Base-by-base conservation (phyloP, 2,888 invertebrate genomes). In the Hymenopus coronatus region DNA sequence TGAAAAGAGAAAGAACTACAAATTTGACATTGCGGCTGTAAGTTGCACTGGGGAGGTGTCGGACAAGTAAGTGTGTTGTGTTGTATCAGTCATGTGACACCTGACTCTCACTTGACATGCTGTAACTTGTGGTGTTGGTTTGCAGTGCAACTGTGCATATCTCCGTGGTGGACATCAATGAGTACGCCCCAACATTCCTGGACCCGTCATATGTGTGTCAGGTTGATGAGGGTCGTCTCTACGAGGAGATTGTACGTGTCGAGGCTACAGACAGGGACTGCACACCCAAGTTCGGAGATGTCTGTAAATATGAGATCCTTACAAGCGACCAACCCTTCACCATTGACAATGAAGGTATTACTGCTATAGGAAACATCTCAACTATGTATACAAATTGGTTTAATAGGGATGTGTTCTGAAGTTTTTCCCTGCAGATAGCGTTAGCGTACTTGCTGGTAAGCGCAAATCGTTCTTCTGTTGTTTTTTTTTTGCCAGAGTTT, bases 281-380 rank as follows among this genome's bases (percentile, higher is more conserved):
- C 93, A 98, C 98, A n/a, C 98, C 98, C 83, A 96, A 97, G 89
- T 98, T 97, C 93, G 98, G 98, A 0, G 98, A 98, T 93, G 98
- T 99, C 88, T 99, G 99, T 96, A 98, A 98, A 93, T 99, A 99
- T 94, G 98, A 99, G 93, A 98, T 99, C 91, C 94, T 98, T 88
- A 98, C 98, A 0, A 96, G 96, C 90, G 98, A 98, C 91, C 97
- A 97, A 91, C 98, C 98, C 0, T 99, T 99, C 93, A 95, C 96
- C 88, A 97, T 99, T 92, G 98, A 98, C 93, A 97, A 97, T 92
- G 98, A 98, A 92, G 99, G 98, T 95, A 82, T 12, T 33, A 33
- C 33, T n/a, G n/a, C n/a, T n/a, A n/a, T n/a, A n/a, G n/a, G n/a
- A n/a, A n/a, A n/a, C n/a, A n/a, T n/a, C n/a, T n/a, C n/a, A n/a